Evolutionary conservation across 2,113 vertebrate genomes (phyloP).

Genomic region (Cacatua alba): DNA sequence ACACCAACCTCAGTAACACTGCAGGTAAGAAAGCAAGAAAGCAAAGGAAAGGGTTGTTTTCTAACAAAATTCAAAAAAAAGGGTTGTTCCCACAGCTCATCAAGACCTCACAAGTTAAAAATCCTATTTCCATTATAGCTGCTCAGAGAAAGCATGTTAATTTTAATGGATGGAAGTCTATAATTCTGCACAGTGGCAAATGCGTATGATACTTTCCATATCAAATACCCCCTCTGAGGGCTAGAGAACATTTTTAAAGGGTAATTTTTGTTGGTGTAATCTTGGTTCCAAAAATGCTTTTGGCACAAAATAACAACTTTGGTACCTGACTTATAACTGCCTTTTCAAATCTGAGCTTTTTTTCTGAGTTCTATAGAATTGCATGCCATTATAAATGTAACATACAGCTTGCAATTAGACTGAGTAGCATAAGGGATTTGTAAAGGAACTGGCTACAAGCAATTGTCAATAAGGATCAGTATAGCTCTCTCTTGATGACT

Average conservation of each 20-base stretch:
- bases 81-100: neutral
- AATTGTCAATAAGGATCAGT: neutral
- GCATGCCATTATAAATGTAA: neutral
- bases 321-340: neutral
- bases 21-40: constrained; percentile 50
- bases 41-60: neutral
- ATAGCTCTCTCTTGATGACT: neutral
- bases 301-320: neutral
- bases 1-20: constrained; percentile 50
- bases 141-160: neutral
- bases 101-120: neutral
- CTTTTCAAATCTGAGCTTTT: neutral
- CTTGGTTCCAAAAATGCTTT: neutral
- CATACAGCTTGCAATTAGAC: neutral
- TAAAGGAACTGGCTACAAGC: neutral
- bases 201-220: neutral
- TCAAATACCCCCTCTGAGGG: neutral
- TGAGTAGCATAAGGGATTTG: neutral
- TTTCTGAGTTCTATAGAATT: neutral
- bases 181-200: neutral
- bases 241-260: neutral
- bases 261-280: neutral
- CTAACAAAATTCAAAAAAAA: neutral
- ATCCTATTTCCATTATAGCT: neutral
- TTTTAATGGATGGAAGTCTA: neutral